Conservation (phyloP, 1,140 invertebrate genomes). For the Acromyrmex charruanus region DNA sequence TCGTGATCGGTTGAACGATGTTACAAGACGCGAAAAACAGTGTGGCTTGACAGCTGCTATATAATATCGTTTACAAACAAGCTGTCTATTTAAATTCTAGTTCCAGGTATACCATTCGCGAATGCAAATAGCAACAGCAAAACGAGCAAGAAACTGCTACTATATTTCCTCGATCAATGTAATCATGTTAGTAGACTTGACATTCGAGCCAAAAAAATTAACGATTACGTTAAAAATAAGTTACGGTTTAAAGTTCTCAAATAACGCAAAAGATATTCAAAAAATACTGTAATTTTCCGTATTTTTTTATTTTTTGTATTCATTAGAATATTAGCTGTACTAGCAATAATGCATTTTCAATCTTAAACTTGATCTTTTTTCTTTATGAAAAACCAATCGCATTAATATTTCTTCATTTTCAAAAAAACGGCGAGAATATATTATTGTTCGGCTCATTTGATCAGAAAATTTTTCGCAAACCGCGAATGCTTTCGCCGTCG, state of each 20-base stretch:
- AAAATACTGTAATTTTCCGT: neutral
- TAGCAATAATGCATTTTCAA: neutral
- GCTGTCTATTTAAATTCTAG: slow-evolving; percentile 68
- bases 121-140: slow-evolving; percentile 29
- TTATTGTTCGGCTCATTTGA: neutral
- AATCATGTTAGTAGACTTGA: neutral
- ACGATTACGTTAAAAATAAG: neutral
- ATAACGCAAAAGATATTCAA: neutral
- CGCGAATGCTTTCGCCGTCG: slow-evolving; percentile 28
- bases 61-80: slow-evolving; percentile 76
- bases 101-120: slow-evolving; percentile 7
- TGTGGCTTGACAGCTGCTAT: slow-evolving; percentile 40
- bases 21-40: slow-evolving; percentile 44
- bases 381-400: neutral
- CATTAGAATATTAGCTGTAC: neutral
- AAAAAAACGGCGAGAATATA: neutral
- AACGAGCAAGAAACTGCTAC: slow-evolving; percentile 11
- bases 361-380: neutral
- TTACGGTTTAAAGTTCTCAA: neutral
- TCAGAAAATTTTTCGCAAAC: slow-evolving; percentile 9
- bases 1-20: neutral
- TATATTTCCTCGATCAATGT: slow-evolving; percentile 1
- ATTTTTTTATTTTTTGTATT: neutral
- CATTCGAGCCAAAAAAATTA: slow-evolving; percentile 20
- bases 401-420: neutral